These are phyloP conservation scores for Drosophila suzukii DNA, from an alignment of 1,140 invertebrate species.

Conservation along the genomic window DNA sequence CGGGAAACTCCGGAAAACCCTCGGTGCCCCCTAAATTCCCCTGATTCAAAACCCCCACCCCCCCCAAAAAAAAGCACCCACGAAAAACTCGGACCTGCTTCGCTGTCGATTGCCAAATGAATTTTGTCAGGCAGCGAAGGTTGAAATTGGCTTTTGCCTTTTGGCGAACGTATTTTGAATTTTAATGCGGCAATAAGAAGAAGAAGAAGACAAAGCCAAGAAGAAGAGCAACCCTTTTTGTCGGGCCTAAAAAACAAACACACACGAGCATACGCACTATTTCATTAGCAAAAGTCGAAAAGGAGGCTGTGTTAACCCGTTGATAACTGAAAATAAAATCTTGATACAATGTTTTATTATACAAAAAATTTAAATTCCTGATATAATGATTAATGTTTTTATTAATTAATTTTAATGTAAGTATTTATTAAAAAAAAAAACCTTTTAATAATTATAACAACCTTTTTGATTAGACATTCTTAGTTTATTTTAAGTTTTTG, in stretches of 20 bases:
- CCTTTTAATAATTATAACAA: too few relatives aligned
- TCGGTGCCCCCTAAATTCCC: background rate
- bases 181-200: conserved; percentile 59
- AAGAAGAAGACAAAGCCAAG: conserved; percentile 3
- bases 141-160: conserved; percentile 80
- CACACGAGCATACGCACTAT: conserved; percentile 37
- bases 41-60: too few relatives aligned
- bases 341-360: too few relatives aligned
- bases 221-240: conserved; percentile 29
- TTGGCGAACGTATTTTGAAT: conserved; percentile 78
- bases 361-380: too few relatives aligned
- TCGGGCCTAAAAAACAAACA: conserved; percentile 26
- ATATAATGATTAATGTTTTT: too few relatives aligned
- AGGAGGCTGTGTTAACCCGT: conserved; percentile 17
- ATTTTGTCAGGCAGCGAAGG: conserved; percentile 75
- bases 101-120: conserved; percentile 72
- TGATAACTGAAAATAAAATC: background rate
- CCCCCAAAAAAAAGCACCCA: background rate
- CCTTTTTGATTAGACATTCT: too few relatives aligned
- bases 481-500: too few relatives aligned
- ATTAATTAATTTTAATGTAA: too few relatives aligned
- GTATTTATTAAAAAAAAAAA: too few relatives aligned
- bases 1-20: conserved; percentile 22
- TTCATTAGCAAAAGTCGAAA: conserved; percentile 68
- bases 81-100: conserved; percentile 24